phyloP scores from a whole-genome alignment of 2,797 vertebrate species.

The Linurgus olivaceus region DNA sequence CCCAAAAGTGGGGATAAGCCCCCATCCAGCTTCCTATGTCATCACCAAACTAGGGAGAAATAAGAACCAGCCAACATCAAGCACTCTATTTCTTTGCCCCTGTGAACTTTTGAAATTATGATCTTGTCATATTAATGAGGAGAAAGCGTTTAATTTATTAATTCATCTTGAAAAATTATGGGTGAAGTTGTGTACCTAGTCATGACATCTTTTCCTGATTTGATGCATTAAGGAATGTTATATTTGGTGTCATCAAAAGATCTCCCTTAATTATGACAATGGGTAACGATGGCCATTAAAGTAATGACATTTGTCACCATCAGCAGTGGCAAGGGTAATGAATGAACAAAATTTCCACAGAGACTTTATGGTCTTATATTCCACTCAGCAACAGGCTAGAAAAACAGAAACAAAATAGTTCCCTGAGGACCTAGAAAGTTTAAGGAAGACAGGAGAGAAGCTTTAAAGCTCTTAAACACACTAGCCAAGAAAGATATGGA shows the following conservation, averaged over 20 bases:
- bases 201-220: slow-evolving; percentile 43
- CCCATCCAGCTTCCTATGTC: not conserved
- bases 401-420: not conserved
- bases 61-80: not conserved
- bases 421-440: not conserved
- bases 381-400: not conserved
- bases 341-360: slow-evolving; percentile 33
- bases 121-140: not conserved
- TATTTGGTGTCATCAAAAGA: slow-evolving; percentile 38
- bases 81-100: not conserved
- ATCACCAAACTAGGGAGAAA: not conserved
- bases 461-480: not conserved
- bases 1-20: not conserved
- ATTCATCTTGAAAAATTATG: slow-evolving; percentile 32
- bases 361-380: not conserved
- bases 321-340: slow-evolving; percentile 20
- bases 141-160: slow-evolving; percentile 19
- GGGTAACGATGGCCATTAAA: slow-evolving; percentile 61
- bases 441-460: not conserved
- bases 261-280: slow-evolving; percentile 63
- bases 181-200: slow-evolving; percentile 13
- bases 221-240: slow-evolving; percentile 39
- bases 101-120: not conserved
- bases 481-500: not conserved
- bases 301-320: slow-evolving; percentile 60